A percentile compares a stretch with the other conserved stretches of the same genome.
These are phyloP conservation scores for Napeogenes sylphis DNA, from an alignment of 2,888 invertebrate genomes.

Conservation along the genomic window DNA sequence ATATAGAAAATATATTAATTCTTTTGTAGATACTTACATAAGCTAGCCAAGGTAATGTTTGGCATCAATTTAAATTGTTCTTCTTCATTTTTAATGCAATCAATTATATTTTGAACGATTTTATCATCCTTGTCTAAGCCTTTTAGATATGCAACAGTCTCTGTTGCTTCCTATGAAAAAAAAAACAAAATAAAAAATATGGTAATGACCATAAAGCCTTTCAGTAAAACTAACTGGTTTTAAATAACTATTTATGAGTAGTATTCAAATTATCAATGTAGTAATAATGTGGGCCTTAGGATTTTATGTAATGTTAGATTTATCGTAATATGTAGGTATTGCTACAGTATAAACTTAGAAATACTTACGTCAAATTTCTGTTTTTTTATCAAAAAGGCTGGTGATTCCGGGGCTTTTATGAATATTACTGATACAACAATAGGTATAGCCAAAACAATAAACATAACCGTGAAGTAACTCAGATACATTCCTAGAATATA, in stretches of 20 bases:
- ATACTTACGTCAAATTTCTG: slow-evolving; percentile 48
- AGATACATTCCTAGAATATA: slow-evolving; percentile 50
- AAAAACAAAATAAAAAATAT: neutral
- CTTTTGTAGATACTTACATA: slow-evolving; percentile 45
- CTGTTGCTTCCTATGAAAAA: slow-evolving; percentile 48
- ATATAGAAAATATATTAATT: neutral
- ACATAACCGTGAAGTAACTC: slow-evolving; percentile 47
- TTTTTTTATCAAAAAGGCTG: slow-evolving; percentile 51
- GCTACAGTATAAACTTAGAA: neutral
- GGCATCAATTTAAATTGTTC: slow-evolving; percentile 46
- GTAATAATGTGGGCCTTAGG: too few species aligned
- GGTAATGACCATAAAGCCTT: neutral
- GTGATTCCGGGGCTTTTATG: slow-evolving; percentile 55
- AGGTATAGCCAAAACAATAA: slow-evolving; percentile 40
- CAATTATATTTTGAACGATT: slow-evolving; percentile 47
- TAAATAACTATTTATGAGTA: too few species aligned
- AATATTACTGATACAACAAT: slow-evolving; percentile 40
- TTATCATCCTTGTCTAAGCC: slow-evolving; percentile 48
- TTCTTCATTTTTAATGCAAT: slow-evolving; percentile 49
- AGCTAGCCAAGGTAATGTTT: slow-evolving; percentile 42
- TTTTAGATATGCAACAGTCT: slow-evolving; percentile 50
- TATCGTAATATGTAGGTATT: too few species aligned
- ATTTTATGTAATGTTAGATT: too few species aligned
- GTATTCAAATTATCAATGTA: too few species aligned
- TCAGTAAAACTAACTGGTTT: too few species aligned